Base-by-base conservation (phyloP, 1,140 invertebrate genomes). In the Brachionus asplanchnoidis region DNA sequence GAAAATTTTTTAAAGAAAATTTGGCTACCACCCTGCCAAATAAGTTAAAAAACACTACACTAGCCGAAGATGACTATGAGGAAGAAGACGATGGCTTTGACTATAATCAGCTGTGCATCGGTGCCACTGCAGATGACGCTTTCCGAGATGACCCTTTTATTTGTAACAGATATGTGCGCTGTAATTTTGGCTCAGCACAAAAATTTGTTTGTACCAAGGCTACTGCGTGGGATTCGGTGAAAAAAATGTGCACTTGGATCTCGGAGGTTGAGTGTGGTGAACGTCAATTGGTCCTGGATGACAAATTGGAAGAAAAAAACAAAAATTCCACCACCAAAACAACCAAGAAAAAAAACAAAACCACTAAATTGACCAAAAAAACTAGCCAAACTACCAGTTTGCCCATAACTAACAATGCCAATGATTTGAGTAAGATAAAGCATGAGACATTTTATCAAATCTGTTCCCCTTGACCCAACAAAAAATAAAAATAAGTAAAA, bases 121-220 rank as follows among this genome's bases (percentile, higher is more conserved):
- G 26, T 53, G 32, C n/a, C 26, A 84, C 36, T 20, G 8, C 42
- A 28, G 26, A 68, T n/a, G 28, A 32, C 36, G 44, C 23, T 11
- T 84, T 46, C 28, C 46, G 20, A 20, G 60, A 68, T 68, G 65
- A 84, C 28, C 82, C 82, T 11, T 68, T 68, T 73, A 68, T 68
- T 70, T 84, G 82, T 20, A 84, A 68, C 32, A 26, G 82, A 40
- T 84, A 84, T 73, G 20, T 68, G 14, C 32, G 82, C 66, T 84
- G 82, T 56, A 46, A 68, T 23, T 66, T 70, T 73, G 82, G 82
- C 40, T 68, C 32, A 1, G 82, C 60, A 14, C 82, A 84, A 56
- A 68, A 36, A 46, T 84, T 84, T 56, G 68, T 68, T 7, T 84
- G 82, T 23, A 36, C 82, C 8, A 84, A 68, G 70, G 32, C 26